phyloP scores from a whole-genome alignment of 2,113 vertebrate genomes.

The Epinephelus cyanopodus region DNA sequence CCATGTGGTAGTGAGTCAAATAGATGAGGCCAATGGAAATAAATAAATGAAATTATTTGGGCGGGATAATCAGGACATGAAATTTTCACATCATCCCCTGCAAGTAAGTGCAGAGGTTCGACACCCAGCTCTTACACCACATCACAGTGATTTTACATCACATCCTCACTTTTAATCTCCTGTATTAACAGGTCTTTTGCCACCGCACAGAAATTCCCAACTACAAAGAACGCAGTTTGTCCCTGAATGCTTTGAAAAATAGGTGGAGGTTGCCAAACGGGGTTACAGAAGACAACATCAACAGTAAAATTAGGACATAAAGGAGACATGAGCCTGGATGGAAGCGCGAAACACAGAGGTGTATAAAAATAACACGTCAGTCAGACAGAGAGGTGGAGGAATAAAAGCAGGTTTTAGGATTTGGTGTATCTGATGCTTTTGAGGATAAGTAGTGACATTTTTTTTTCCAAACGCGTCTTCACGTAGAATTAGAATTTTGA shows the following conservation, averaged over 20 bases:
- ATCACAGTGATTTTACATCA: not conserved
- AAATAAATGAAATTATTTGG: too few species aligned
- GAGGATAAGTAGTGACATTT: slow-evolving; percentile 42
- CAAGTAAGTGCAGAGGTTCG: not conserved
- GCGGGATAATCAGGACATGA: too few species aligned
- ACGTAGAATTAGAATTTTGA: slow-evolving; percentile 36
- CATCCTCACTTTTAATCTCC: not conserved
- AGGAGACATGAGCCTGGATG: slow-evolving; percentile 4
- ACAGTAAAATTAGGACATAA: slow-evolving; percentile 19
- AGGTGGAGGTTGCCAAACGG: not conserved
- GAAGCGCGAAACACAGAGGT: not conserved
- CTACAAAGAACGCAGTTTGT: not conserved
- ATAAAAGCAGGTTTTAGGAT: slow-evolving; percentile 41
- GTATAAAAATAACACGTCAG: slow-evolving; percentile 46
- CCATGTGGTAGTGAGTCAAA: too few species aligned
- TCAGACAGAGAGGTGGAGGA: slow-evolving; percentile 23
- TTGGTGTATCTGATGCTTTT: slow-evolving; percentile 52
- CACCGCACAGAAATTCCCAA: not conserved
- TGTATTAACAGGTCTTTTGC: not conserved
- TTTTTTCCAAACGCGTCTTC: slow-evolving; percentile 16
- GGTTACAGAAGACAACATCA: slow-evolving; percentile 27
- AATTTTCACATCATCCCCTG: too few species aligned
- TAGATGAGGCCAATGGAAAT: too few species aligned
- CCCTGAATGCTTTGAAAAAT: not conserved
- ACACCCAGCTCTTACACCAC: not conserved